phyloP scores from a whole-genome alignment of 2,888 invertebrate genomes.

The Trissonchulus latispiculum region DNA sequence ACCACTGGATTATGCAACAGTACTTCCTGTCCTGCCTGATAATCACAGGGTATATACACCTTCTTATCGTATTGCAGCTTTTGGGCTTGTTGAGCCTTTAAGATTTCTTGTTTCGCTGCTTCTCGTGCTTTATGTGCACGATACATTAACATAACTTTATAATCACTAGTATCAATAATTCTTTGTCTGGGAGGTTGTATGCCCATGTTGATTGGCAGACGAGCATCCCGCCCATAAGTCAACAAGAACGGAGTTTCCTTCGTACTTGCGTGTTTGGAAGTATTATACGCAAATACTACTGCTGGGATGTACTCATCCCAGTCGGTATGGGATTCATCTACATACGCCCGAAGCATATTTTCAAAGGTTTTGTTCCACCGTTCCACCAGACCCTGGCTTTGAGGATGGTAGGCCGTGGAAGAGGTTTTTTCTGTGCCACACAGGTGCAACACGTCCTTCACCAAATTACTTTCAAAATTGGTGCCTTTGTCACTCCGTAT shows the following conservation, averaged over 20 bases:
- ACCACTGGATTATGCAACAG: background rate
- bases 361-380: constrained; percentile 25
- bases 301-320: constrained; percentile 26
- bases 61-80: background rate
- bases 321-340: constrained; percentile 13
- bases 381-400: constrained; percentile 26
- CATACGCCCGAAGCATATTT: constrained; percentile 13
- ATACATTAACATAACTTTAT: background rate
- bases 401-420: constrained; percentile 13
- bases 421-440: background rate
- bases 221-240: constrained; percentile 14
- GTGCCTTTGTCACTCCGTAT: background rate
- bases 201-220: constrained; percentile 2
- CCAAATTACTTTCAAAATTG: background rate
- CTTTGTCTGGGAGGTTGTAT: background rate
- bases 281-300: constrained; percentile 24
- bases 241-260: constrained; percentile 20
- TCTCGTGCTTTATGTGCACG: background rate
- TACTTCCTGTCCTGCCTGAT: background rate
- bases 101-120: background rate
- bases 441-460: background rate
- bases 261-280: constrained; percentile 19
- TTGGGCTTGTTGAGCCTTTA: background rate
- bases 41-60: background rate
- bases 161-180: background rate